phyloP scores from a whole-genome alignment of 2,888 invertebrate genomes.

The Masnerella sp. region DNA sequence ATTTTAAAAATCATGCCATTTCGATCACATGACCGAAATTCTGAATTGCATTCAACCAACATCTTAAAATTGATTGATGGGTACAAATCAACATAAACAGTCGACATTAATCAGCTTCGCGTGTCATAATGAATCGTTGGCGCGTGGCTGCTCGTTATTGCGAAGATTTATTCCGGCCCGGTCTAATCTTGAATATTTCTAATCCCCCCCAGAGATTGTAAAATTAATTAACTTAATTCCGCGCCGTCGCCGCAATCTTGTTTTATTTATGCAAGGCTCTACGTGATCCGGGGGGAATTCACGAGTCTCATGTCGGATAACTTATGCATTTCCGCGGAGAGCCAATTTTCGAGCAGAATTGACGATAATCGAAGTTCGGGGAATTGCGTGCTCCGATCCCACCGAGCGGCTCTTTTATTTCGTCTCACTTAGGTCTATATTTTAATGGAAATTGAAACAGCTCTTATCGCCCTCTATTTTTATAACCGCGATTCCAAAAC shows the following conservation, averaged over 20 bases:
- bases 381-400: slow-evolving; percentile 48
- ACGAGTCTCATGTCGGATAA: slow-evolving; percentile 47
- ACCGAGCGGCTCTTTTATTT: slow-evolving; percentile 35
- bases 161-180: slow-evolving; percentile 10
- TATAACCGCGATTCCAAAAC: slow-evolving; percentile 5
- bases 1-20: too few relatives aligned
- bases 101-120: slow-evolving; percentile 16
- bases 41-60: too few relatives aligned
- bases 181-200: slow-evolving; percentile 43
- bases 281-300: slow-evolving; percentile 48
- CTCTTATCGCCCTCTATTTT: neutral
- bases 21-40: too few relatives aligned
- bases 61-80: slow-evolving; percentile 9
- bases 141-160: neutral
- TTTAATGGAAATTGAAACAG: slow-evolving; percentile 34
- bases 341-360: slow-evolving; percentile 57
- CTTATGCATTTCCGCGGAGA: slow-evolving; percentile 54
- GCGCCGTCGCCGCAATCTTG: slow-evolving; percentile 38
- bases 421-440: slow-evolving; percentile 22
- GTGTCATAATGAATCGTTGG: slow-evolving; percentile 11
- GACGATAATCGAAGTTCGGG: slow-evolving; percentile 57
- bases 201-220: slow-evolving; percentile 39
- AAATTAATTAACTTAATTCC: slow-evolving; percentile 58
- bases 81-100: slow-evolving; percentile 8
- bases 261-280: slow-evolving; percentile 51